Evolutionary conservation across 2,113 vertebrate genomes (phyloP).

Genomic region (Coptodon rendalli): DNA sequence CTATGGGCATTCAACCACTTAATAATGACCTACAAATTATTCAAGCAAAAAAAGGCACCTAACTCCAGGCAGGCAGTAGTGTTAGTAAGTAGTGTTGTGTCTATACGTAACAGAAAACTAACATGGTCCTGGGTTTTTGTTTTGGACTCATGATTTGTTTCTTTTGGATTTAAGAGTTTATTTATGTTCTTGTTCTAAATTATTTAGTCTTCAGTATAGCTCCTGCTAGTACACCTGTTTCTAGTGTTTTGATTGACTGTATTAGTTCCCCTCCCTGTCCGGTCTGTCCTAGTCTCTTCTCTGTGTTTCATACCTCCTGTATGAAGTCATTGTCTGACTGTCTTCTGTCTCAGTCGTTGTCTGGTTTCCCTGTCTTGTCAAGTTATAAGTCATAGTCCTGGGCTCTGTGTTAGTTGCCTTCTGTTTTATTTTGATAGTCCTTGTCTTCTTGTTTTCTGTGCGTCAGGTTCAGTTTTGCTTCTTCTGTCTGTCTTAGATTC

Average conservation of each 20-base stretch:
- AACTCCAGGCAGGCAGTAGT: not conserved
- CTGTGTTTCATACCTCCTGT: not conserved
- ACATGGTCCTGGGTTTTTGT: not conserved
- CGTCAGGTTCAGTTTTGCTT: not conserved
- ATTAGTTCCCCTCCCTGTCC: not conserved
- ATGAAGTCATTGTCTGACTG: accelerated
- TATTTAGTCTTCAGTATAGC: accelerated
- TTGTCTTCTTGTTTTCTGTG: not conserved
- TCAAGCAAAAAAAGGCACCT: not conserved
- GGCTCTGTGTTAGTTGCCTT: not conserved
- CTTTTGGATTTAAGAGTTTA: not conserved
- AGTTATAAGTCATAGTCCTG: not conserved
- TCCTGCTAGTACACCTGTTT: not conserved
- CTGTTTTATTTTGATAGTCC: not conserved
- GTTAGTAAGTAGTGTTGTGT: not conserved
- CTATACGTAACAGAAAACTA: not conserved
- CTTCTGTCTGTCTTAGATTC: not conserved
- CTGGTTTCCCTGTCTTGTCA: accelerated
- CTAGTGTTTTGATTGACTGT: not conserved
- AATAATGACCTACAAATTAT: not conserved
- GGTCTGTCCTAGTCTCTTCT: not conserved
- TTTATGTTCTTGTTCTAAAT: not conserved
- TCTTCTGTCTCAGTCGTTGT: not conserved
- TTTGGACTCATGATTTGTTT: not conserved
- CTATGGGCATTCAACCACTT: not conserved